These are phyloP conservation scores for Macropus fuliginosus DNA, from an alignment of 2,797 vertebrate genomes.

Conservation along the genomic window DNA sequence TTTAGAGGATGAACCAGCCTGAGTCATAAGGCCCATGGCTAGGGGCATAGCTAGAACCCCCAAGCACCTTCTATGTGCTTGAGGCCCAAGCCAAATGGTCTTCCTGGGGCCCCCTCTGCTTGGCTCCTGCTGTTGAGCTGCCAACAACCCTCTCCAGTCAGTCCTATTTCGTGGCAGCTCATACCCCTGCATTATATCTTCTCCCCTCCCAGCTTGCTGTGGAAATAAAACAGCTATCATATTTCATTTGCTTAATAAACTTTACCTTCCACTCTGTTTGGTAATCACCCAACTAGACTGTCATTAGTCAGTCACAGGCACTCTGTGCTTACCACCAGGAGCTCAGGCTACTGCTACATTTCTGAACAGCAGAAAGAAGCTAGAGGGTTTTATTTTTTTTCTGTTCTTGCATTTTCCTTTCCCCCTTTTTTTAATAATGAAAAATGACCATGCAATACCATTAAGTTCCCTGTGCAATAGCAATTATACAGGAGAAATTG, in stretches of 20 bases:
- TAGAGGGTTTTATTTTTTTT: not conserved
- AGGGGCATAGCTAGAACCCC: not conserved
- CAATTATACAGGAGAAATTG: conserved; percentile 64
- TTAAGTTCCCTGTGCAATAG: conserved; percentile 55
- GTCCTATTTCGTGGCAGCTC: not conserved
- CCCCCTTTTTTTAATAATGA: conserved; percentile 9
- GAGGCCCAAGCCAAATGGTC: not conserved
- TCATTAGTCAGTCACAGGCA: not conserved
- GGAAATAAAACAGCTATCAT: conserved; percentile 54
- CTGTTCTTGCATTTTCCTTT: not conserved
- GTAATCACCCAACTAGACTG: conserved; percentile 38
- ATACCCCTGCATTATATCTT: not conserved
- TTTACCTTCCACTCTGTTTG: conserved; percentile 4
- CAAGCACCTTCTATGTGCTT: not conserved
- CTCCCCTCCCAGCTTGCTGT: not conserved
- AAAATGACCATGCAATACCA: conserved; percentile 63
- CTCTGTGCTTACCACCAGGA: not conserved
- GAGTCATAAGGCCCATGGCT: not conserved
- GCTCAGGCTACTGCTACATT: not conserved
- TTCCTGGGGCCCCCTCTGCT: not conserved
- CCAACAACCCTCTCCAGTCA: not conserved
- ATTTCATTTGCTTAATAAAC: conserved; percentile 62
- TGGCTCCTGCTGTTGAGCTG: not conserved
- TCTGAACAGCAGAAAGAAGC: not conserved
- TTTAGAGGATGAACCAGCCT: not conserved